These are phyloP conservation scores for Ceratotherium simum DNA, from an alignment of 2,113 vertebrate genomes.

Conservation along the genomic window DNA sequence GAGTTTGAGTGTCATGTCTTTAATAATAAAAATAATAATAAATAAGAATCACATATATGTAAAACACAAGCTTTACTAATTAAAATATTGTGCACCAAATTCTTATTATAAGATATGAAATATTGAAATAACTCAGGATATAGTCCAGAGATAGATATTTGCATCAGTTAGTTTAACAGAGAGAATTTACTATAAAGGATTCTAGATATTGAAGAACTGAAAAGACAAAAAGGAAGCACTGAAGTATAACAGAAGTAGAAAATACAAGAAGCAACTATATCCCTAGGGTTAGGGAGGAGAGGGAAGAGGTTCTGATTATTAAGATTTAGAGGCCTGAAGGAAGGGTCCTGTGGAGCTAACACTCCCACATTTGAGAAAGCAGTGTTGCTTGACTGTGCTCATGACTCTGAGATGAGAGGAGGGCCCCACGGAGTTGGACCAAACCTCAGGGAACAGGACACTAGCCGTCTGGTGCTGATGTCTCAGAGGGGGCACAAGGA, in stretches of 20 bases:
- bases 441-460: not conserved
- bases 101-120: not conserved
- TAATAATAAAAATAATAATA: not conserved
- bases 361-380: not conserved
- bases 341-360: not conserved
- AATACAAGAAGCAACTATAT: not conserved
- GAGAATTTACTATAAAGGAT: not conserved
- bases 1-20: not conserved
- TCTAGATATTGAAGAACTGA: not conserved
- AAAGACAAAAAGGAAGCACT: not conserved
- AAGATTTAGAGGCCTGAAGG: not conserved
- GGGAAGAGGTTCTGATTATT: not conserved
- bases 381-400: not conserved
- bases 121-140: not conserved
- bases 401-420: not conserved
- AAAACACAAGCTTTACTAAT: not conserved
- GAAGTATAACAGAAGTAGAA: not conserved
- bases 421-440: not conserved
- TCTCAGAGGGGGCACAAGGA: not conserved
- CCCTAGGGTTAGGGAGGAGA: accelerated
- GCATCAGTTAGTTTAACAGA: not conserved
- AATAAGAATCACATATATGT: not conserved
- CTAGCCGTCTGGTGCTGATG: too few species aligned
- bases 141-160: not conserved
- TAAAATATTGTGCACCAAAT: not conserved